These are phyloP conservation scores for Volucella bombylans DNA, from an alignment of 2,888 invertebrate genomes.

Conservation along the genomic window DNA sequence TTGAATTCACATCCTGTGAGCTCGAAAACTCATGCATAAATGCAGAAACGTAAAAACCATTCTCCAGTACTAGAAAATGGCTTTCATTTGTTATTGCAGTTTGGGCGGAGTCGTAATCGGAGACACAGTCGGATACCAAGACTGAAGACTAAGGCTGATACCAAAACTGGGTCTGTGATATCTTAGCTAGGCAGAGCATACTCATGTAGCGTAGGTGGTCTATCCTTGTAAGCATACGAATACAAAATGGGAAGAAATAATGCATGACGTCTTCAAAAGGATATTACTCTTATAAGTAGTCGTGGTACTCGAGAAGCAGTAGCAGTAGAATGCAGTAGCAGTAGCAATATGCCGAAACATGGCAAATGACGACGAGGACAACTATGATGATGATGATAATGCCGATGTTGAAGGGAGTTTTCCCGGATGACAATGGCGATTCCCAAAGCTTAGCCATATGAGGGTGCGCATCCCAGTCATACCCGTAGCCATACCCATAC, in stretches of 20 bases:
- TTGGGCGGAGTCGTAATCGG: not conserved
- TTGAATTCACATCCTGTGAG: not conserved
- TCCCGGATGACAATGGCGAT: conserved; percentile 53
- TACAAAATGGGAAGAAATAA: not conserved
- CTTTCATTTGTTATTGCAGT: conserved; percentile 60
- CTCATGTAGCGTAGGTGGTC: conserved; percentile 7
- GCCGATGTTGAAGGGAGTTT: conserved; percentile 50
- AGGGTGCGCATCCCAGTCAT: conserved; percentile 9
- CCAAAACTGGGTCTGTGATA: too few relatives aligned
- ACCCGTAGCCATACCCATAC: not conserved
- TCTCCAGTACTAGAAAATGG: conserved; percentile 25
- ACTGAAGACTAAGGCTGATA: too few relatives aligned
- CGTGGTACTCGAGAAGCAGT: not conserved
- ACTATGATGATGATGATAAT: conserved; percentile 48
- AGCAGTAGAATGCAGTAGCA: not conserved
- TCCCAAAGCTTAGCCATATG: not conserved
- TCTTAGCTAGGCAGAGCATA: conserved; percentile 31
- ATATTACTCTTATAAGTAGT: conserved; percentile 47
- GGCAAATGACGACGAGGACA: conserved; percentile 54
- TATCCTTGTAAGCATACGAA: conserved; percentile 4
- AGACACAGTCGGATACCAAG: too few relatives aligned
- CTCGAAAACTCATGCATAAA: conserved; percentile 59
- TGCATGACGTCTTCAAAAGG: conserved; percentile 39
- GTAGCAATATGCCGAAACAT: conserved; percentile 64
- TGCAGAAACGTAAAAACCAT: conserved; percentile 40